Evolutionary conservation across 2,888 invertebrate species (phyloP).

Genomic region (Drosophila anceps): DNA sequence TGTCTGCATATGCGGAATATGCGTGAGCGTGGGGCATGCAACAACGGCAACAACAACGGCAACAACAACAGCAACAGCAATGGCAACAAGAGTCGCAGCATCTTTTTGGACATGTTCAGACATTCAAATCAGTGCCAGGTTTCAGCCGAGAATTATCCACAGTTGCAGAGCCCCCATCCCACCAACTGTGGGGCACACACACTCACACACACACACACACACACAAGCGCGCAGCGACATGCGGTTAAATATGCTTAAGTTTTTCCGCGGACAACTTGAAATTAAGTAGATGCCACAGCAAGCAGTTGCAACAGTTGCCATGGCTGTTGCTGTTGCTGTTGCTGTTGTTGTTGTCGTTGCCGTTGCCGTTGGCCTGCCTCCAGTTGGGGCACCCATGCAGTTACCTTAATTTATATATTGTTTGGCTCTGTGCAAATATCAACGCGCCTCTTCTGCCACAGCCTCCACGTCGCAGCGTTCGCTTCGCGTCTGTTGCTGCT

Average conservation of each 20-base stretch:
- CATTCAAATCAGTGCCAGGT: constrained; percentile 76
- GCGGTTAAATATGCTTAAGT: constrained; percentile 78
- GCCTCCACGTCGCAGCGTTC: not conserved
- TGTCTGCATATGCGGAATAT: constrained; percentile 85
- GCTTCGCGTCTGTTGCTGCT: not conserved
- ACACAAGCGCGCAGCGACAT: constrained; percentile 66
- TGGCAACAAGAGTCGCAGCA: constrained; percentile 16
- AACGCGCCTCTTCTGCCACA: constrained; percentile 68
- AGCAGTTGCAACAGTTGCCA: constrained; percentile 61
- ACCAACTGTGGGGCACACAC: constrained; percentile 47
- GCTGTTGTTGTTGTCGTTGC: not conserved
- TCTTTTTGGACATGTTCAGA: constrained; percentile 53
- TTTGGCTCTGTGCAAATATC: constrained; percentile 81
- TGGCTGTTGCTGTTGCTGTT: constrained; percentile 4
- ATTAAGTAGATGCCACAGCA: constrained; percentile 77
- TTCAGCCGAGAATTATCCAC: constrained; percentile 41
- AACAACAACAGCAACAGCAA: constrained; percentile 1
- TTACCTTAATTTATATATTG: constrained; percentile 83
- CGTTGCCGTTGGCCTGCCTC: constrained; percentile 5
- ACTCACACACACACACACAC: constrained; percentile 45
- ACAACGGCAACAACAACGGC: not conserved
- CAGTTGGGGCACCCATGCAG: constrained; percentile 44
- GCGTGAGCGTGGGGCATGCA: constrained; percentile 69
- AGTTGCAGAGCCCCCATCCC: constrained; percentile 37
- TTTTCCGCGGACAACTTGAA: constrained; percentile 75